These are phyloP conservation scores for Eulithis prunata DNA, from an alignment of 2,888 invertebrate species.

Conservation along the genomic window DNA sequence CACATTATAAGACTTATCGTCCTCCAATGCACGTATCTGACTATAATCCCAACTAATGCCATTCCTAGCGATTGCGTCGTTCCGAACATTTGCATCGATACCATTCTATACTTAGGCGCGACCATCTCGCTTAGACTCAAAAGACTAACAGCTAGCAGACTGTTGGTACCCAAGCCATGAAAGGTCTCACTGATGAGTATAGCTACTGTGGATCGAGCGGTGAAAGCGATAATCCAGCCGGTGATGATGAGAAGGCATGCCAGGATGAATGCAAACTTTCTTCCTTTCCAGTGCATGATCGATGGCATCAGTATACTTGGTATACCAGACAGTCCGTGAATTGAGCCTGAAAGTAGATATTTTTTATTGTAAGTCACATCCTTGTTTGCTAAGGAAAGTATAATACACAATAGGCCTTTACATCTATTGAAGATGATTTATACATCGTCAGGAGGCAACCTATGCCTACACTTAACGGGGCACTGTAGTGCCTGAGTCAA, in stretches of 20 bases:
- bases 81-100: constrained; percentile 15
- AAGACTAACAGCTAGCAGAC: constrained; percentile 25
- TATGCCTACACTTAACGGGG: no score
- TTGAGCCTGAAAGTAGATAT: constrained; percentile 35
- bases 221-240: constrained; percentile 39
- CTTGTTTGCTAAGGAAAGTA: no score
- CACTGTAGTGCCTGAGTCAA: no score
- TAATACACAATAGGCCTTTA: no score
- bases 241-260: constrained; percentile 36
- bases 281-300: constrained; percentile 45
- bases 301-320: constrained; percentile 41
- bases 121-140: constrained; percentile 36
- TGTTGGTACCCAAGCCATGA: constrained; percentile 33
- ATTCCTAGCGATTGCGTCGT: constrained; percentile 24
- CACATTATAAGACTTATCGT: constrained; percentile 33
- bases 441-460: no score
- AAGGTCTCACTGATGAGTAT: constrained; percentile 39
- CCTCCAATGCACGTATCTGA: constrained; percentile 30
- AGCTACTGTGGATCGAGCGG: constrained; percentile 22
- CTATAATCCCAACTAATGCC: constrained; percentile 20
- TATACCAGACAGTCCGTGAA: constrained; percentile 43
- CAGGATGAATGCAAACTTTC: constrained; percentile 42
- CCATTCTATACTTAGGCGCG: constrained; percentile 24
- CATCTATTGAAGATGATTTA: no score
- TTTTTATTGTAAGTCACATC: not conserved